Conservation (phyloP, 53 echinoderm and acorn worm species). For the Paracentrotus lividus region DNA sequence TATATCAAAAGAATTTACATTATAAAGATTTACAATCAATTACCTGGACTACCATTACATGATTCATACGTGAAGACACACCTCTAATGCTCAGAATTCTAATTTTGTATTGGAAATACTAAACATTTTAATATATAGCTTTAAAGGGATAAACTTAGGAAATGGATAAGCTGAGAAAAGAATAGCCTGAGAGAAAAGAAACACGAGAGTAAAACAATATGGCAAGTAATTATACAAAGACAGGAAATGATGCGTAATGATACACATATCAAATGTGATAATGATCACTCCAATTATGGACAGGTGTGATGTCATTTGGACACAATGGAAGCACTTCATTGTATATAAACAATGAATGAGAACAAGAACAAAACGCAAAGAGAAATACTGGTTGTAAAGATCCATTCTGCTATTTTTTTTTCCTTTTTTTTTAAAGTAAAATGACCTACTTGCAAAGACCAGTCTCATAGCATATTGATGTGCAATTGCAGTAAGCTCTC, state of each 20-base stretch:
- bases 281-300: background rate
- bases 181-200: background rate
- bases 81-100: background rate
- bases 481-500: background rate
- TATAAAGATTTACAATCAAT: constrained; percentile 64
- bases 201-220: background rate
- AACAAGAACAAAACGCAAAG: background rate
- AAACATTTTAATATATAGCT: background rate
- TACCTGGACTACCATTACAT: background rate
- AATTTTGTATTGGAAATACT: background rate
- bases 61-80: background rate
- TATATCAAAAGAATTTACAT: constrained; percentile 65
- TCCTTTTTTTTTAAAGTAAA: no score
- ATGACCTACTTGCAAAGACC: background rate
- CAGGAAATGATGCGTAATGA: background rate
- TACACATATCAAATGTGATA: background rate
- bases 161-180: background rate
- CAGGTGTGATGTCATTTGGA: background rate
- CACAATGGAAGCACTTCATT: background rate
- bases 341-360: background rate
- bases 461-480: background rate
- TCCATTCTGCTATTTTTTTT: background rate
- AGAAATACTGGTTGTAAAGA: background rate
- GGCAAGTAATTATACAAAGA: constrained; percentile 29
- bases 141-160: background rate